Evolutionary conservation across 2,113 vertebrate species (phyloP).

Genomic region (Boulengeromyrus knoepffleri): DNA sequence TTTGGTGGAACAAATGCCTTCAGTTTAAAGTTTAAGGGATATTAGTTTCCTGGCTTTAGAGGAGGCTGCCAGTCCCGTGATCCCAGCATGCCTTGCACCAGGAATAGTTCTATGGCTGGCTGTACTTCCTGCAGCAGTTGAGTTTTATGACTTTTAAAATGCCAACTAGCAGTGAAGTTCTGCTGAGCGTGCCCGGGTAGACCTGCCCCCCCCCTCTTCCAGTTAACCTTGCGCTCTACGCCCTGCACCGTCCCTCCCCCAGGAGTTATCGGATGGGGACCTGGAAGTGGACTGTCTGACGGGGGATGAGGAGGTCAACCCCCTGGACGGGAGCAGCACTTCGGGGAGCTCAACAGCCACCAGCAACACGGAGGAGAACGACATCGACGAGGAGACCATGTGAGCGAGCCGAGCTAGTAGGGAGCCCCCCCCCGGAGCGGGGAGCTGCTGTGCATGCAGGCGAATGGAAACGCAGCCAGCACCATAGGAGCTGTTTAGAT

Average conservation of each 20-base stretch:
- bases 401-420: slow-evolving; percentile 38
- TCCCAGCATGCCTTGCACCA: background rate
- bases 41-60: background rate
- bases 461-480: background rate
- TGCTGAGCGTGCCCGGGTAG: background rate
- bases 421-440: no score
- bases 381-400: slow-evolving; percentile 98
- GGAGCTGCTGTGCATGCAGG: background rate
- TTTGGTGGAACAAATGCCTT: background rate
- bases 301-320: slow-evolving; percentile 88
- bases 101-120: background rate
- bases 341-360: slow-evolving; percentile 95
- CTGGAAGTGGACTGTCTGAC: slow-evolving; percentile 85
- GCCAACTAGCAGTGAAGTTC: background rate
- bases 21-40: background rate
- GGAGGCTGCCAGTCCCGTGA: no score
- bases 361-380: slow-evolving; percentile 97
- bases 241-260: slow-evolving; percentile 14
- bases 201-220: background rate
- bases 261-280: slow-evolving; percentile 91
- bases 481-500: background rate
- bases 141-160: background rate
- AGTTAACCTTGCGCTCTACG: background rate
- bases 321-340: slow-evolving; percentile 89
- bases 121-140: background rate